A percentile compares a stretch with the other conserved stretches of the same genome.
Evolutionary conservation across 2,888 invertebrate species (phyloP).

Genomic region (Epistrophella euchroma): DNA sequence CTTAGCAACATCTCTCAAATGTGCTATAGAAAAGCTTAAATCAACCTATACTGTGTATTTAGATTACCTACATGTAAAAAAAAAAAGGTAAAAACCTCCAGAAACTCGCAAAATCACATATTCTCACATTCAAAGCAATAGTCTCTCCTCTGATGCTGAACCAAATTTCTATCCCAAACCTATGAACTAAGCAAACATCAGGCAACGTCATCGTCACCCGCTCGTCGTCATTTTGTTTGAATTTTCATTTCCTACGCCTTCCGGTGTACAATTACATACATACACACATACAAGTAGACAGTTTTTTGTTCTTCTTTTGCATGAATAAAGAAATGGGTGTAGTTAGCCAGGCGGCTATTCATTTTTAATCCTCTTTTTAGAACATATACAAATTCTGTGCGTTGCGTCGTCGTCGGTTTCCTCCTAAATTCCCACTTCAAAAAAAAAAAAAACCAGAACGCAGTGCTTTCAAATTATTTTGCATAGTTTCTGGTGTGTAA

Average conservation of each 20-base stretch:
- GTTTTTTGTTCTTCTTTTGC: slow-evolving; percentile 25
- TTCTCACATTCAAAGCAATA: slow-evolving; percentile 47
- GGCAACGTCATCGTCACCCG: slow-evolving; percentile 8
- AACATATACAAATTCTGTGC: slow-evolving; percentile 40
- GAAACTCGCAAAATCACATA: slow-evolving; percentile 63
- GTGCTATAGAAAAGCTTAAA: slow-evolving; percentile 36
- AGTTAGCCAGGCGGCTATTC: slow-evolving; percentile 31
- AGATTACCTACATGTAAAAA: slow-evolving; percentile 58
- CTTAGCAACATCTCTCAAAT: slow-evolving; percentile 2
- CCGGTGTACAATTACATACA: slow-evolving; percentile 38
- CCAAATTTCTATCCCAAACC: slow-evolving; percentile 41
- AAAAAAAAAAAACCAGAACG: slow-evolving; percentile 3
- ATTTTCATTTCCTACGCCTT: slow-evolving; percentile 73
- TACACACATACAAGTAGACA: slow-evolving; percentile 21
- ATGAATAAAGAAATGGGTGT: slow-evolving; percentile 32
- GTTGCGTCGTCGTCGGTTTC: slow-evolving; percentile 2
- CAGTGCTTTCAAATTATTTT: slow-evolving; percentile 62
- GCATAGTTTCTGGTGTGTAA: slow-evolving; percentile 74
- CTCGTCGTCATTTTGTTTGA: slow-evolving; percentile 62
- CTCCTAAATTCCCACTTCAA: slow-evolving; percentile 40
- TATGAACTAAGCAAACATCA: slow-evolving; percentile 20
- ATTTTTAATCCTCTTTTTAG: slow-evolving; percentile 53
- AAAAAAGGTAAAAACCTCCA: slow-evolving; percentile 50
- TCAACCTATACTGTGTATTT: slow-evolving; percentile 66
- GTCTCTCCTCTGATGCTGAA: slow-evolving; percentile 8